A percentile compares a stretch with the other conserved stretches of the same genome.
Evolutionary conservation across 2,113 vertebrate genomes (phyloP).

Genomic region (Scopus umbretta): DNA sequence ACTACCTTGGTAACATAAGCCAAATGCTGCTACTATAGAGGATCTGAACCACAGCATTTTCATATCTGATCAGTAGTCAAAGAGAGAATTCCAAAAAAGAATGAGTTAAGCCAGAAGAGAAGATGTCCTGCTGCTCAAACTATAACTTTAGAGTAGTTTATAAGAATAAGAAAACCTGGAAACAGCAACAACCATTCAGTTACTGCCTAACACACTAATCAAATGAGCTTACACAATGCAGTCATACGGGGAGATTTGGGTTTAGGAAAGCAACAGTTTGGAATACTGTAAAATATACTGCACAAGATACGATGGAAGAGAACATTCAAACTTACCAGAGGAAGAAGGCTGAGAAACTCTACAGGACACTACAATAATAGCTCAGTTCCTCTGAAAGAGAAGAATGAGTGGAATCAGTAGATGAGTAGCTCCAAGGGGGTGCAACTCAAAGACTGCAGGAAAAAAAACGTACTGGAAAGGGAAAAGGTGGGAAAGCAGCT

Average conservation of each 20-base stretch:
- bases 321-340: conserved; percentile 24
- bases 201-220: not conserved
- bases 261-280: not conserved
- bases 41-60: not conserved
- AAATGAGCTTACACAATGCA: not conserved
- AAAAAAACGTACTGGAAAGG: not conserved
- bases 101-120: not conserved
- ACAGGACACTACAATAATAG: not conserved
- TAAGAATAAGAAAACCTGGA: not conserved
- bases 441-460: not conserved
- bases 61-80: not conserved
- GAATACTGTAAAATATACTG: not conserved
- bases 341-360: conserved; percentile 11
- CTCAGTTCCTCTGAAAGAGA: conserved; percentile 45
- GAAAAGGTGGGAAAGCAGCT: not conserved
- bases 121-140: not conserved
- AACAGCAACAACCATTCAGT: not conserved
- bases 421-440: not conserved
- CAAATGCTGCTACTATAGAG: not conserved
- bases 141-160: not conserved
- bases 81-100: not conserved
- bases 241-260: not conserved
- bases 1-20: not conserved
- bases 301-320: not conserved
- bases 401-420: conserved; percentile 11